Percentiles rank a stretch among this genome's conserved stretches.
These are phyloP conservation scores for Cottoperca gobio DNA, from an alignment of 2,797 vertebrate species.

Conservation along the genomic window DNA sequence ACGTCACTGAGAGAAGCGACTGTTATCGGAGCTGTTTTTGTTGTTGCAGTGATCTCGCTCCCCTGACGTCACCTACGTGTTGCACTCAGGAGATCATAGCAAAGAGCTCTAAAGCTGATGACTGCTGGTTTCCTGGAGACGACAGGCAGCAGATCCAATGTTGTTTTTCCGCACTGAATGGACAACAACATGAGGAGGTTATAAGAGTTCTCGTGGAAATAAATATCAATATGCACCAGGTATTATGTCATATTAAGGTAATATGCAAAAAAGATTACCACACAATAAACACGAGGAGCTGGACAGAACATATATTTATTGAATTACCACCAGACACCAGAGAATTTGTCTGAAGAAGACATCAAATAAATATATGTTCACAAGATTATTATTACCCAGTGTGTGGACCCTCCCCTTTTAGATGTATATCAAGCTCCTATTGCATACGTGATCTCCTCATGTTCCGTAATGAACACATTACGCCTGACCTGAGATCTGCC, in stretches of 20 bases:
- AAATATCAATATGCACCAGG: neutral
- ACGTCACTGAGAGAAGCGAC: constrained; percentile 34
- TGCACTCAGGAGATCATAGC: constrained; percentile 71
- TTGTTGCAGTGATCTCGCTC: constrained; percentile 64
- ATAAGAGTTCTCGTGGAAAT: constrained; percentile 15
- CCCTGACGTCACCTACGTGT: constrained; percentile 71
- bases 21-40: constrained; percentile 77
- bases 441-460: constrained; percentile 8
- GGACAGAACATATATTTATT: no score
- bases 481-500: constrained; percentile 29
- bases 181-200: constrained; percentile 37
- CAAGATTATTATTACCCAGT: no score
- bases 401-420: neutral
- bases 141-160: constrained; percentile 46
- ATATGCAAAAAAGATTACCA: neutral
- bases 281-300: no score
- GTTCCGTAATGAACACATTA: constrained; percentile 34
- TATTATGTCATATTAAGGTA: neutral
- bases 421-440: neutral
- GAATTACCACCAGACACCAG: no score
- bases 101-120: constrained; percentile 58
- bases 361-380: no score
- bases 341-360: no score
- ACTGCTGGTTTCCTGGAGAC: constrained; percentile 76
- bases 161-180: constrained; percentile 48